Percentiles rank a stretch among this genome's conserved stretches.
Evolutionary conservation across 2,888 invertebrate species (phyloP).

Genomic region (Ligdia adustata): DNA sequence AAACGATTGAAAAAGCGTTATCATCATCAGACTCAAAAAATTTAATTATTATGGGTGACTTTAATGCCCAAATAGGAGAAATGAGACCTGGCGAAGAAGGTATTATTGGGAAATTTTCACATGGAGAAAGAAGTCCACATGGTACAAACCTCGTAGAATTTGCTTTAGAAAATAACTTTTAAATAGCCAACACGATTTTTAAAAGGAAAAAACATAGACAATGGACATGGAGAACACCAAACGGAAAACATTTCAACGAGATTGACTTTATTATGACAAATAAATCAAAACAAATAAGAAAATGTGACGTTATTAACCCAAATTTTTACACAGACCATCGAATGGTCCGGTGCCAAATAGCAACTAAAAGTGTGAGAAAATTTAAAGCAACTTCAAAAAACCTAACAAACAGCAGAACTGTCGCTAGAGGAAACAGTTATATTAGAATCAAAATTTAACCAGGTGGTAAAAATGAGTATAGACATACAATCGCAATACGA

Average conservation of each 20-base stretch:
- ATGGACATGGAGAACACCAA: conserved; percentile 6
- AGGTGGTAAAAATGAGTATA: background rate
- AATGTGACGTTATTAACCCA: background rate
- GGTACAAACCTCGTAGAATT: background rate
- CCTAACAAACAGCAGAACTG: background rate
- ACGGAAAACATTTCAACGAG: too few species aligned
- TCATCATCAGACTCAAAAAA: background rate
- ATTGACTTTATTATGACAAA: background rate
- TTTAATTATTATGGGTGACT: background rate
- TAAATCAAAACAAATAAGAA: background rate
- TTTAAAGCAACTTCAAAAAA: background rate
- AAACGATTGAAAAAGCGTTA: too few species aligned
- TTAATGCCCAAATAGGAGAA: background rate
- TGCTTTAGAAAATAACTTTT: conserved; percentile 1
- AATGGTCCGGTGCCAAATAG: background rate
- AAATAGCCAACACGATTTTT: background rate
- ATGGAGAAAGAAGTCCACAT: background rate
- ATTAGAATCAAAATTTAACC: background rate
- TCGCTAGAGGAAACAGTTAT: background rate
- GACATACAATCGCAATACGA: background rate
- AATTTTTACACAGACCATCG: conserved; percentile 5
- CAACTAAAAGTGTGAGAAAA: background rate
- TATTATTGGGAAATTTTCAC: background rate
- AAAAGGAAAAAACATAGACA: background rate
- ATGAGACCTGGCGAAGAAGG: conserved; percentile 1